Evolutionary conservation across 2,113 vertebrate species (phyloP), one percentile per base, ranked within the genome.

Genomic region (Halichoerus grypus): DNA sequence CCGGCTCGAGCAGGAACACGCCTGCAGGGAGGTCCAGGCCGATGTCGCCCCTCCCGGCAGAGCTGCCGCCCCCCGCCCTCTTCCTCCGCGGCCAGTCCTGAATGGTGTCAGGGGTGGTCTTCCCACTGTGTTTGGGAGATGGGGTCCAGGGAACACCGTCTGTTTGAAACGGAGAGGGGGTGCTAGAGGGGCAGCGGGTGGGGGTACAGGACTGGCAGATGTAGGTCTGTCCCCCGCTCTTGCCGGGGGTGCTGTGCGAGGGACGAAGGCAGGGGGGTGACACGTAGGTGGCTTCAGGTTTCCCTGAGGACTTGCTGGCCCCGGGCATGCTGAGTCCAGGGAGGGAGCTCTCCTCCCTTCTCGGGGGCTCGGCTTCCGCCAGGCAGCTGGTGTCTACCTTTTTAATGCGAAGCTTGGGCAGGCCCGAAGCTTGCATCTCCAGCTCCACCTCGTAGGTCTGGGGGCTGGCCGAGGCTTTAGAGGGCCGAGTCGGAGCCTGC

Each of bases 201-300:
- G 99, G 99, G 4, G 99, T 99, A 87, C 99, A 99, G 0, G 99
- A 99, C 97, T 99, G 99, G 97, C 99, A 99, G 97, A 99, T 99
- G 89, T 99, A 99, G 0, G 99, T 99, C 80, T 99, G 99, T 22
- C 99, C 98, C 0, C 98, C 95, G 2, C 98, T 98, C 93, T 99
- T 99, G 22, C 99, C 98, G 0, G 99, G 99, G 0, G 99, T 99
- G 88, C 98, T 98, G 16, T 99, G 99, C 33, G 98, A 97, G 72
- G 98, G 98, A n/a, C 28, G 93, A 13, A 97, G 93, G 94, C 99
- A 99, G 59, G 99, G 98, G 0, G 99, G 99, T 0, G 99, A 99
- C 26, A 98, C 93, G 67, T 99, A 99, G 16, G 98, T 97, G 26
- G 99, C 92, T 79, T 99, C 99, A 0, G 81, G 88, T 81, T 98